These are phyloP conservation scores for Dryomyza anilis DNA, from an alignment of 2,888 invertebrate genomes.

Conservation along the genomic window DNA sequence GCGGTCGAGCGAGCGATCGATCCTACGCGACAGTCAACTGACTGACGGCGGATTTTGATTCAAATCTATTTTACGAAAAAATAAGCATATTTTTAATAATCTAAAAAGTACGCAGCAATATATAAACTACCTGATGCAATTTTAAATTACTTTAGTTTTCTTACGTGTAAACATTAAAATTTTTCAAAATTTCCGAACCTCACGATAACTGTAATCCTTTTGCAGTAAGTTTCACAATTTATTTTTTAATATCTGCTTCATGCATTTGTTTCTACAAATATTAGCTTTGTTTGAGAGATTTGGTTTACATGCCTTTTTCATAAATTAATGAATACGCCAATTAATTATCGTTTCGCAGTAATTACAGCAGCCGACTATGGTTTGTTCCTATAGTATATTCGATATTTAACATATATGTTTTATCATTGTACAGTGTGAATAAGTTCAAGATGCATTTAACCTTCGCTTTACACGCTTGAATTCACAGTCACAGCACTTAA, in stretches of 20 bases:
- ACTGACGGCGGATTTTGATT: neutral
- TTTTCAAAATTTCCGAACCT: slow-evolving; percentile 49
- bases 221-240: slow-evolving; percentile 54
- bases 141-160: neutral
- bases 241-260: no score
- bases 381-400: neutral
- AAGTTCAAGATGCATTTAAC: slow-evolving; percentile 3
- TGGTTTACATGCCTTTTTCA: neutral
- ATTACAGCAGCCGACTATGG: no score
- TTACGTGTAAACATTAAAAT: neutral
- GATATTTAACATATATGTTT: neutral
- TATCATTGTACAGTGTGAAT: no score
- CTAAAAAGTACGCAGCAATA: no score
- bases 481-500: no score
- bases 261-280: neutral
- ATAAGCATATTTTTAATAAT: neutral
- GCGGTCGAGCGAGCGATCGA: slow-evolving; percentile 11
- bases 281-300: neutral
- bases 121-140: no score
- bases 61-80: no score
- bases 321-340: neutral
- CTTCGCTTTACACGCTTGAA: slow-evolving; percentile 4
- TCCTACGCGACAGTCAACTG: neutral
- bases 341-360: no score
- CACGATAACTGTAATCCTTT: slow-evolving; percentile 43